Evolutionary conservation across 92 coral and sea anemone species (phyloP), one percentile per base, ranked within the genome.

Genomic region (Phenganax stokvisi): DNA sequence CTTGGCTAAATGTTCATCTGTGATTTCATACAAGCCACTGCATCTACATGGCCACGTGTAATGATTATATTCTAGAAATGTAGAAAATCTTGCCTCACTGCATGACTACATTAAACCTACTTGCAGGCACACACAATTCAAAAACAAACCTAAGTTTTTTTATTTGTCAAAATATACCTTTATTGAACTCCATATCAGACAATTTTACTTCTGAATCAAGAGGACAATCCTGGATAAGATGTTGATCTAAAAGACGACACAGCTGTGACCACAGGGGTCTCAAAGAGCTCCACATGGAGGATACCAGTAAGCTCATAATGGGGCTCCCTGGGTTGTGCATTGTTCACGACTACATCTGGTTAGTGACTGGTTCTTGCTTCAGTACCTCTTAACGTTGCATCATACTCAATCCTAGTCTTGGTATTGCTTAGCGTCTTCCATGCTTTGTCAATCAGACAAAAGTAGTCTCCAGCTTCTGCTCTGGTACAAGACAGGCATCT

Each of bases 141-240:
- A 61, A 72, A 27, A 51, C 12, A 6, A 54, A 56, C 28, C 37
- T 8, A 54, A 10, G 9, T 3, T 57, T 76, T 5, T 58, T 13
- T 11, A 51, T n/a, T 12, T 9, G 16, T 25, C 64, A 79, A 31
- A 37, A 55, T 28, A 15, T 86, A 91, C 98, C 98, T 85, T 88
- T 92, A 83, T 89, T 84, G 62, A 82, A 84, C 51, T 92, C 89
- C 98, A 94, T 94, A 67, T 94, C 98, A 84, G 90, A 92, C 51
- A 94, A 85, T 74, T 94, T 97, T 55, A 94, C 96, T 57, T 92
- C 94, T 30, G 90, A 97, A 88, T 86, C 85, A 1, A 92, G 92
- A 51, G 96, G 97, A 92, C 97, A 94, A 29, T 92, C 96, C 84
- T 94, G 98, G 7, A 88, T 85, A 29, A 94, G 78, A 28, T 63